A percentile compares a stretch with the other conserved stretches of the same genome.
Conservation (phyloP, 2,113 vertebrate genomes). For the Drymodes brunneopygia region DNA sequence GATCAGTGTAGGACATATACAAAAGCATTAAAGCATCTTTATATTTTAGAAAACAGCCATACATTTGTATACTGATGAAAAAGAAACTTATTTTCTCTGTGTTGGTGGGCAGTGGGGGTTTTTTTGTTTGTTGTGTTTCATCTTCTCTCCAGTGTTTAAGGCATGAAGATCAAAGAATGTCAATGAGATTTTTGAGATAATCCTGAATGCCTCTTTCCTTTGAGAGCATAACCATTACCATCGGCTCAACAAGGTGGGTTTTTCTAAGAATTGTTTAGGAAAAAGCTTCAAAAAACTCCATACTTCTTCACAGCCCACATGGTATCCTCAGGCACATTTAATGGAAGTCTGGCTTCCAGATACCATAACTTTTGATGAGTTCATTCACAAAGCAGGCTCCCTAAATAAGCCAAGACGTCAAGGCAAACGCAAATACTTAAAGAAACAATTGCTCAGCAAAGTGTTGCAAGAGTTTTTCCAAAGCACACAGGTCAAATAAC, state of each 20-base stretch:
- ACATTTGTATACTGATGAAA: neutral
- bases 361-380: neutral
- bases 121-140: neutral
- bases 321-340: neutral
- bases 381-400: neutral
- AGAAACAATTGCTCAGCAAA: neutral
- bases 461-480: neutral
- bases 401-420: neutral
- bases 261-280: neutral
- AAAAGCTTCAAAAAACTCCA: neutral
- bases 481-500: neutral
- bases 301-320: neutral
- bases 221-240: neutral
- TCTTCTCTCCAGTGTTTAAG: neutral
- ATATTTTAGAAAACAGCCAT: neutral
- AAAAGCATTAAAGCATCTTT: neutral
- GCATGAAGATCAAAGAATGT: neutral
- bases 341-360: neutral
- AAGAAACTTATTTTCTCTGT: neutral
- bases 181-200: neutral
- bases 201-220: neutral
- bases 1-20: neutral
- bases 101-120: neutral
- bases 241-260: neutral
- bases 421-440: neutral